Base-by-base conservation (phyloP, 2,113 vertebrate genomes). In the Euleptes europaea region DNA sequence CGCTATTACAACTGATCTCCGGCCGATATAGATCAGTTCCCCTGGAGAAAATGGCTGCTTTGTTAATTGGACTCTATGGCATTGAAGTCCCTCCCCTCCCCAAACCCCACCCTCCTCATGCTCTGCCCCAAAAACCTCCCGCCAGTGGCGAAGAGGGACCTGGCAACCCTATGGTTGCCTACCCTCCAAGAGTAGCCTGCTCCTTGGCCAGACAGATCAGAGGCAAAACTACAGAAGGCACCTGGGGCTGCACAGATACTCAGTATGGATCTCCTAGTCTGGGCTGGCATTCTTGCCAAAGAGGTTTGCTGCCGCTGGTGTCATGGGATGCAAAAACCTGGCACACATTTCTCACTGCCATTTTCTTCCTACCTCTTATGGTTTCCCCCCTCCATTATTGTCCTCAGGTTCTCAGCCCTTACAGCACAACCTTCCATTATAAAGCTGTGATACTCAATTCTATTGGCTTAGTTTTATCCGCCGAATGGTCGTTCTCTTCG, bases 381-480 rank as follows among this genome's bases (percentile, higher is more conserved):
- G 74, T 23, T 23, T 84, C 28, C 78, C 10, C 57, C 70, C 86
- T 76, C 85, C 44, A 1, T 2, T 15, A 17, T 71, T 47, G 40
- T 79, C 76, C 33, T 38, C 14, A 23, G 42, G 76, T 3, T 23
- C 14, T 65, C 15, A 47, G 9, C 26, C 88, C 54, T 8, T 19
- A 9, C 2, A 23, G 2, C 23, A 44, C 15, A 2, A 7, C 60
- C 31, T 17, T 0, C 42, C 85, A 86, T 94, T 97, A 97, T 83
- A 97, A 95, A 54, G 95, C 93, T 0, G 96, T 97, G 83, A 89
- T 87, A 69, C 80, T 91, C 69, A 89, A 90, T 65, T 75, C n/a
- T 17, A 79, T 72, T 88, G 91, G 91, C 4, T 93, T 70, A 63
- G 73, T 78, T 69, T 57, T 85, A 31, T 78, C 78, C 2, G 63